Evolutionary conservation across 2,113 vertebrate genomes (phyloP), one percentile per base, ranked within the genome.

Genomic region (Ifrita kowaldi): DNA sequence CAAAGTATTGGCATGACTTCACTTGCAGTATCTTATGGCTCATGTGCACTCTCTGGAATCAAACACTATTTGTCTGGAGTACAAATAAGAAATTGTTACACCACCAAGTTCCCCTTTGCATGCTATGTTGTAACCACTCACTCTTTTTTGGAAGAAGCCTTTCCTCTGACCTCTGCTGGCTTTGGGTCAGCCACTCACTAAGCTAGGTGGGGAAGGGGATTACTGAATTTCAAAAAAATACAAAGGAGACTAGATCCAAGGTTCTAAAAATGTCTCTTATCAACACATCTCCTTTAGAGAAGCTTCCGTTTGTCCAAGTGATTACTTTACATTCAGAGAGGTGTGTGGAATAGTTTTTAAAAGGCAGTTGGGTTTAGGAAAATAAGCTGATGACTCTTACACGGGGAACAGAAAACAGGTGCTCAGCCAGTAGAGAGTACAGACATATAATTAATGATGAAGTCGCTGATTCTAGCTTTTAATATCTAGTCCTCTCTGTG

Each of bases 151-250:
- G 92, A 69, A 93, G 64, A 71, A 77, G 42, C 20, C 24, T 93
- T 90, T 92, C 56, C 69, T 74, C 41, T 96, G 96, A 93, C 96
- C 95, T 92, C 64, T 10, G 13, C 73, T 75, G 93, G 92, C 68
- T 97, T 86, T 95, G 93, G 95, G 93, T 96, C 95, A 96, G 79
- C 41, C 90, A 32, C 83, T 96, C 76, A 84, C 90, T 90, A 81
- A 96, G 83, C 79, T 95, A 95, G 96, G 65, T 68, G 83, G 65
- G 76, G 60, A 83, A 92, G 64, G 46, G 88, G 93, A 96, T 96
- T 96, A 96, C 90, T 49, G 90, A 93, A 92, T 95, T 96, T 96
- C 93, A 96, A 90, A 89, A 92, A 96, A 75, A 84, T 93, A 96
- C 95, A 96, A 96, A 94, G 82, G 90, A 92, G 73, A 63, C 73